These are phyloP conservation scores for Nyctibius grandis DNA, from an alignment of 2,797 vertebrate genomes.

Conservation along the genomic window DNA sequence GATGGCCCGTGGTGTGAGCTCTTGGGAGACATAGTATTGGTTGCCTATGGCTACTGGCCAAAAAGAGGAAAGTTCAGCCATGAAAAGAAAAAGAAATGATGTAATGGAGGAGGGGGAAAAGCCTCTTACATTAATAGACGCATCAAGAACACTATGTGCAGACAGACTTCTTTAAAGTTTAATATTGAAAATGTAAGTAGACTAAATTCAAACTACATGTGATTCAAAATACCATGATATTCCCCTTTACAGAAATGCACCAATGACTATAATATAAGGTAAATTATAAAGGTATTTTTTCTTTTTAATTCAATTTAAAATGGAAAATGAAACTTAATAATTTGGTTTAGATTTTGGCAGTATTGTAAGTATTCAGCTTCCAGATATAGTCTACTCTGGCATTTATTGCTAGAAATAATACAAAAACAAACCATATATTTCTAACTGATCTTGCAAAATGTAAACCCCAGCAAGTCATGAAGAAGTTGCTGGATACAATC, in stretches of 20 bases:
- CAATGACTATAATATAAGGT: not conserved
- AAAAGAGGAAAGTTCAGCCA: not conserved
- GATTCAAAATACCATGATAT: not conserved
- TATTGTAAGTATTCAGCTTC: not conserved
- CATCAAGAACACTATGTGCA: not conserved
- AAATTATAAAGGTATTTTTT: not conserved
- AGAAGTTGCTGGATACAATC: not conserved
- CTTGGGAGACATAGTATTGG: not conserved
- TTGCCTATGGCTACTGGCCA: not conserved
- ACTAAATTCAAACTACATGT: not conserved
- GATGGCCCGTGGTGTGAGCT: not conserved
- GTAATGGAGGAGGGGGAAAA: not conserved
- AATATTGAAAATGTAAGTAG: not conserved
- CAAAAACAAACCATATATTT: conserved; percentile 7
- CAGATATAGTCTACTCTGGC: conserved; percentile 2
- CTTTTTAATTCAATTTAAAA: not conserved
- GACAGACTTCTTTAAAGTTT: not conserved
- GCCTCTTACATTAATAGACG: not conserved
- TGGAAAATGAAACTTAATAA: not conserved
- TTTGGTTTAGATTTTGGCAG: not conserved
- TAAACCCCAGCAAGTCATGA: not conserved
- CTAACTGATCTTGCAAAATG: conserved; percentile 33
- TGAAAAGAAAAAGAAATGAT: not conserved
- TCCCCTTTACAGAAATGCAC: not conserved
- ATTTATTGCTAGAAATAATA: conserved; percentile 20